Base-by-base conservation (phyloP, 2,888 invertebrate species). In the Nomada lathburiana region DNA sequence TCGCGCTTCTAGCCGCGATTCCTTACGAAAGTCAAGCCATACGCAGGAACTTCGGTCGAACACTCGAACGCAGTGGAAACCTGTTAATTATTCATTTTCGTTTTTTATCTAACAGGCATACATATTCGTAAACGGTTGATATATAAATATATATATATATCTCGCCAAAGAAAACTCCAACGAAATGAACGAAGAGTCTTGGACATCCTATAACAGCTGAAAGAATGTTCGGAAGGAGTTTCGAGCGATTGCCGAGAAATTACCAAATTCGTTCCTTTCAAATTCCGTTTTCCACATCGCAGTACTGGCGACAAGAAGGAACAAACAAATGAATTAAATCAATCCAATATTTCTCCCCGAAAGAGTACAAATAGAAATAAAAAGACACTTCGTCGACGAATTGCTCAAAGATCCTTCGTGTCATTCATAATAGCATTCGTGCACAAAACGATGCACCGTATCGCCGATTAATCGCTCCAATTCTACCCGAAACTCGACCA, bases 341-440 rank as follows among this genome's bases (percentile, higher is more conserved):
- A 20, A 7, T 13, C 2, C 1, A 36, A 20, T 13, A 13, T 57
- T 23, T 13, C 16, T 5, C 23, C 23, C 26, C 23, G 23, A 57
- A 1, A 57, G 26, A 23, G n/a, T 5, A 1, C 10, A 18, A 10
- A 0, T 1, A 60, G 11, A 9, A 20, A 44, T 44, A 44, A 3
- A 64, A 64, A 16, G 0, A 23, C 23, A 23, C 23, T 23, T 23
- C 23, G 23, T 23, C 23, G 29, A 44, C 53, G n/a, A 60, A 47
- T 36, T 47, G 13, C 26, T 63, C 55, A 55, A 20, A 71, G 23
- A 75, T 50, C 65, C 50, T 23, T 69, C 52, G 26, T 64, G 70
- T 63, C 55, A 18, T 79, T 59, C 10, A 11, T 10, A 72, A 47
- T 50, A 47, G 18, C 18, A 55, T 29, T 64, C 18, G 26, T 13